Conservation (phyloP, 2,797 vertebrate genomes). For the Loriculus beryllinus region DNA sequence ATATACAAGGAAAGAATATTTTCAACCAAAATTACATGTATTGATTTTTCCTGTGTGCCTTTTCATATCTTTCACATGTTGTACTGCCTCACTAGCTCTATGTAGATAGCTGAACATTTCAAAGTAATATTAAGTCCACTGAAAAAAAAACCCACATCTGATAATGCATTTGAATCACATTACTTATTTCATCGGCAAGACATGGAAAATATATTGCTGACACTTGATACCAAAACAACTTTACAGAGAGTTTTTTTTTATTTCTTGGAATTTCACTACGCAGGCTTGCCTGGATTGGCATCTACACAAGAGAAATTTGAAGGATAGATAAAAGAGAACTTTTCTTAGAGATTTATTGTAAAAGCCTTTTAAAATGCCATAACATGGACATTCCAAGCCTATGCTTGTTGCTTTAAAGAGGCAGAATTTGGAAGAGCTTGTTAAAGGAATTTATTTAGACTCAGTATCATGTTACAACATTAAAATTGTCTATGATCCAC, state of each 20-base stretch:
- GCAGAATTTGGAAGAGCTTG: neutral
- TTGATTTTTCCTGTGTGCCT: neutral
- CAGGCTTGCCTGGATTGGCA: neutral
- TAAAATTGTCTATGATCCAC: neutral
- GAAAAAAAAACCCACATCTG: accelerated
- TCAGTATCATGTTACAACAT: neutral
- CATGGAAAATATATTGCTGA: neutral
- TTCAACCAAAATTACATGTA: neutral
- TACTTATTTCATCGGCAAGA: neutral
- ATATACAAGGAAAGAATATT: neutral
- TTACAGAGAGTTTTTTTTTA: neutral
- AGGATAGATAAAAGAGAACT: neutral
- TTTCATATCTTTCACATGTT: neutral
- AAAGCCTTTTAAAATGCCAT: neutral
- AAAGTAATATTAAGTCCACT: neutral
- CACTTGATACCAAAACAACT: neutral
- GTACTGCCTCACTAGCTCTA: neutral
- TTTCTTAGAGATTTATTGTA: neutral
- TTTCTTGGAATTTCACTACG: neutral
- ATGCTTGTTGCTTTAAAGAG: neutral
- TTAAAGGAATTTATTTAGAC: neutral
- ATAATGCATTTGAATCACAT: neutral
- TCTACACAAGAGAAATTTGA: neutral
- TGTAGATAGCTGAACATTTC: neutral
- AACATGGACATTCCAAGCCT: neutral